These are phyloP conservation scores for Meandrina meandrites DNA, from an alignment of 92 coral and sea anemone species.

Conservation along the genomic window DNA sequence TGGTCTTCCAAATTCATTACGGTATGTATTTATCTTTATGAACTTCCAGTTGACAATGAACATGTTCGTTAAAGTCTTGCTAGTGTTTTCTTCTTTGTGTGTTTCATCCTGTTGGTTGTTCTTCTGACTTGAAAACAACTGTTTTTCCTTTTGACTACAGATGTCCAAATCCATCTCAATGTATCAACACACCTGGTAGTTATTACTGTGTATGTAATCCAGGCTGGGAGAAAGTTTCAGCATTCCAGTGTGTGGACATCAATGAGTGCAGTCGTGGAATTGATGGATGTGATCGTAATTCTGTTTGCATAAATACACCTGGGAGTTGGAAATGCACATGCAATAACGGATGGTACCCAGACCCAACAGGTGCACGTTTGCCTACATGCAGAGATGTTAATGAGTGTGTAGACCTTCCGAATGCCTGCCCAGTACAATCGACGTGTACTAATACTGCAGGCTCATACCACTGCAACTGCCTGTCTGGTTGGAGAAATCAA, in stretches of 20 bases:
- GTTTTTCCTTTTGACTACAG: slow-evolving; percentile 23
- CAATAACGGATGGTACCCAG: slow-evolving; percentile 72
- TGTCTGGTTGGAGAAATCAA: slow-evolving; percentile 52
- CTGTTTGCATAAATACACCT: slow-evolving; percentile 80
- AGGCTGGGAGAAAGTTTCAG: slow-evolving; percentile 59
- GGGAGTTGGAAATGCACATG: slow-evolving; percentile 93
- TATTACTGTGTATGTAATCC: slow-evolving; percentile 61
- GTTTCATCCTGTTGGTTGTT: not conserved
- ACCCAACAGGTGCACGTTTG: slow-evolving; percentile 46
- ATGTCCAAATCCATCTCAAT: slow-evolving; percentile 58
- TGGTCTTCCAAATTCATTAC: too few species aligned
- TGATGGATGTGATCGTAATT: slow-evolving; percentile 61
- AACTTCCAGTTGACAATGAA: too few species aligned
- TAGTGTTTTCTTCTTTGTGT: too few species aligned
- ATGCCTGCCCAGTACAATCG: slow-evolving; percentile 55
- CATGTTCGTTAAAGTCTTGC: too few species aligned
- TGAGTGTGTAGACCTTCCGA: slow-evolving; percentile 53
- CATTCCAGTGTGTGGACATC: slow-evolving; percentile 60
- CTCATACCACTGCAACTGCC: slow-evolving; percentile 54
- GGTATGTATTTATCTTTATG: too few species aligned
- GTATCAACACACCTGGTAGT: slow-evolving; percentile 64
- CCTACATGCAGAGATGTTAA: slow-evolving; percentile 49
- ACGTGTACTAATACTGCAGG: slow-evolving; percentile 57
- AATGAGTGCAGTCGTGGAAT: slow-evolving; percentile 77
- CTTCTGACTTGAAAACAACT: slow-evolving; percentile 12